Evolutionary conservation across 2,888 invertebrate species (phyloP).

Genomic region (Bombylius discolor): DNA sequence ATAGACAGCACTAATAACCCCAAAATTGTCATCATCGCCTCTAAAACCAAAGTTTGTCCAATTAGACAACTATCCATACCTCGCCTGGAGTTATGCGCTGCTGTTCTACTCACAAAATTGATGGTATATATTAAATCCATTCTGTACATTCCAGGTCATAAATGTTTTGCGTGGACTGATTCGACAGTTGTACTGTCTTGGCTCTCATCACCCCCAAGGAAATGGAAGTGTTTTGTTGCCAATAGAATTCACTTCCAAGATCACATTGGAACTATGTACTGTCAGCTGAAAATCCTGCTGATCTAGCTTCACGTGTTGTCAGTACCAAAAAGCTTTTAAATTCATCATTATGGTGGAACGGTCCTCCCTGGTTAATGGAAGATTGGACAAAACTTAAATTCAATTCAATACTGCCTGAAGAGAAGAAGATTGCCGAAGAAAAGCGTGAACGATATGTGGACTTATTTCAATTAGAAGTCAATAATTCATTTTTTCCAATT

Average conservation of each 20-base stretch:
- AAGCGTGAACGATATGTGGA: too few species aligned
- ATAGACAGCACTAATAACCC: not conserved
- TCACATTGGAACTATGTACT: conserved; percentile 15
- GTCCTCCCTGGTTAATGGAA: conserved; percentile 10
- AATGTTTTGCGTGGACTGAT: conserved; percentile 13
- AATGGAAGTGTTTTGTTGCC: conserved; percentile 19
- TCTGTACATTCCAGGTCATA: not conserved
- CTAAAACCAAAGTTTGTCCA: conserved; percentile 12
- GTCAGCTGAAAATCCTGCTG: conserved; percentile 16
- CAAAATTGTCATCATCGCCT: not conserved
- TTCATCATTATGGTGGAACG: conserved; percentile 12
- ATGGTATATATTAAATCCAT: not conserved
- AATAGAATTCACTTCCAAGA: conserved; percentile 9
- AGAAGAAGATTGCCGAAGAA: too few species aligned
- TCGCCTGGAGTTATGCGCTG: conserved; percentile 13
- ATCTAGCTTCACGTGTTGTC: conserved; percentile 15
- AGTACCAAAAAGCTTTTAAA: conserved; percentile 3
- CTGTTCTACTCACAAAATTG: conserved; percentile 6
- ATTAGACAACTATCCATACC: conserved; percentile 9
- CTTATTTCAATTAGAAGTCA: too few species aligned
- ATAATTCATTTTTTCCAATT: too few species aligned
- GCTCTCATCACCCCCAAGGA: conserved; percentile 13
- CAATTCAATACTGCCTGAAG: too few species aligned
- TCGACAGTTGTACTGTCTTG: conserved; percentile 16
- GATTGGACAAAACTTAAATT: conserved; percentile 2